Percentiles rank a stretch among this genome's conserved stretches.
phyloP scores from a whole-genome alignment of 2,797 vertebrate species.

The Micrastur ruficollis region DNA sequence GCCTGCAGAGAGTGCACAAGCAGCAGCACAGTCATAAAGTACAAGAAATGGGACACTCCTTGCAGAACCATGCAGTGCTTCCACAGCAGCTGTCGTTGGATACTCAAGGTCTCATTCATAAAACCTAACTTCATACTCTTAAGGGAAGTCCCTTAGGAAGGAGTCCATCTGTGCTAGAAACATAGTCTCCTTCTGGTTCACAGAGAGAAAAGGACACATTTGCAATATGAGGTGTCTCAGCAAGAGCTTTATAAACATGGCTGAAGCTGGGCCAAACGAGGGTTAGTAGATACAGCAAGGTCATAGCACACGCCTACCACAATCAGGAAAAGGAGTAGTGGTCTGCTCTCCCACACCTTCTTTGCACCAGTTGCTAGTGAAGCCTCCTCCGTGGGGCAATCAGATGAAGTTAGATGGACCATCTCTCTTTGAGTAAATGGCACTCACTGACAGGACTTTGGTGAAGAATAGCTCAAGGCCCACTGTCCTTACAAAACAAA shows the following conservation, averaged over 20 bases:
- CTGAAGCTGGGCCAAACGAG: background rate
- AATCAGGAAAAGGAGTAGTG: background rate
- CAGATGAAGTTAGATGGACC: background rate
- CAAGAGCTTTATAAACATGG: background rate
- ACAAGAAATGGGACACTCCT: background rate
- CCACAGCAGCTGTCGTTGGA: background rate
- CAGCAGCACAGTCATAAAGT: background rate
- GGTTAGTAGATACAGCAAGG: background rate
- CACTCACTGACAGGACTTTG: fast-evolving
- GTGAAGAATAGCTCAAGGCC: background rate
- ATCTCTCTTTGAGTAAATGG: background rate
- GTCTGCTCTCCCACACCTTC: background rate
- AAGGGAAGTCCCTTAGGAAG: background rate
- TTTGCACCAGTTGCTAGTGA: background rate
- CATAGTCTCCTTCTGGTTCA: background rate
- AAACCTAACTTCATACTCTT: background rate
- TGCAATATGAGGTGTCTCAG: background rate
- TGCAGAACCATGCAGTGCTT: background rate
- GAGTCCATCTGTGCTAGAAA: background rate
- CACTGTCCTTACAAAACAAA: background rate
- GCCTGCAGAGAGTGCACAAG: background rate
- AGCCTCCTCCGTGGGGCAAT: background rate
- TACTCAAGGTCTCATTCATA: background rate
- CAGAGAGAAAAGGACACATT: background rate
- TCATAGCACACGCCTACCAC: fast-evolving